Evolutionary conservation across 2,113 vertebrate genomes (phyloP).

Genomic region (Tenebrosternarchus preto): DNA sequence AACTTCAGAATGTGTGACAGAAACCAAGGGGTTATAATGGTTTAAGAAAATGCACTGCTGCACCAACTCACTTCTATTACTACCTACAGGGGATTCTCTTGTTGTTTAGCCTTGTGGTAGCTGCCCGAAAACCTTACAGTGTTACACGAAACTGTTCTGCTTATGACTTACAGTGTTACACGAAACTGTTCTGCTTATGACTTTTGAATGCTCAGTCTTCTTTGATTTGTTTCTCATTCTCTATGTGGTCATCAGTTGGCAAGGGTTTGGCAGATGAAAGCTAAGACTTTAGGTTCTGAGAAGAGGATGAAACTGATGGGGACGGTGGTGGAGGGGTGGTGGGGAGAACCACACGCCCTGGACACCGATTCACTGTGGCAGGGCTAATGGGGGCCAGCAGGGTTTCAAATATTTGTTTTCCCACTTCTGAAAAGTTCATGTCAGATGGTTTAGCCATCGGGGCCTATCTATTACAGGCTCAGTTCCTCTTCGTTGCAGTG

Average conservation of each 20-base stretch:
- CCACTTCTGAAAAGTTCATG: conserved; percentile 72
- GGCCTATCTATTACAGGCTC: conserved; percentile 77
- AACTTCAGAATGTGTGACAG: background rate
- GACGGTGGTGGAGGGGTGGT: conserved; percentile 62
- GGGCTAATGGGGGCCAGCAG: conserved; percentile 65
- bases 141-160: background rate
- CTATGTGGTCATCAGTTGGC: background rate
- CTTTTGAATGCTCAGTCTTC: background rate
- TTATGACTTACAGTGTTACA: too few species aligned
- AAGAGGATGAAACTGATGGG: conserved; percentile 2
- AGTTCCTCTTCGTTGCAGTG: conserved; percentile 57
- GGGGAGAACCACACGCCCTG: conserved; percentile 57
- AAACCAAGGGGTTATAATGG: background rate
- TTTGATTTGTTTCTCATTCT: conserved; percentile 1
- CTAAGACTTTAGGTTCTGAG: background rate
- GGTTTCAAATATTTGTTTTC: conserved; percentile 81
- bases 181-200: background rate
- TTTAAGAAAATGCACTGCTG: background rate
- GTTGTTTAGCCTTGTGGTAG: background rate
- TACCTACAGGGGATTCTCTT: background rate
- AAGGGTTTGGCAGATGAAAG: conserved; percentile 5
- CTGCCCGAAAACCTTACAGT: background rate
- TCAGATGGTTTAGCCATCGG: conserved; percentile 71
- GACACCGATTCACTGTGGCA: conserved; percentile 71
- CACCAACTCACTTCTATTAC: background rate